Conservation (phyloP, 2,113 vertebrate species). For the Eubucco bourcierii region DNA sequence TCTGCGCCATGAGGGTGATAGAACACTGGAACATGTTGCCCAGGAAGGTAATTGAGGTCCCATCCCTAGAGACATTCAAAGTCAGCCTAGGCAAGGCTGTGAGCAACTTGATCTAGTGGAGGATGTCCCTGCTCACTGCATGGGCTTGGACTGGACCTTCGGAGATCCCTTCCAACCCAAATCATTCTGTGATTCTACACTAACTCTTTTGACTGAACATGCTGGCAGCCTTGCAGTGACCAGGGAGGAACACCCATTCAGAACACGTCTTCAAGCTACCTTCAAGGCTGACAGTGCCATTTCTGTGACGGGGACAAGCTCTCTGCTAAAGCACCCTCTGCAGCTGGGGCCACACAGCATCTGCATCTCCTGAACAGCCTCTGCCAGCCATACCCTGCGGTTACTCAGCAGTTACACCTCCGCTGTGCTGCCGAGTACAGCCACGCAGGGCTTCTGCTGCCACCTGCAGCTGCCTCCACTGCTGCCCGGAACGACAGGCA, state of each 20-base stretch:
- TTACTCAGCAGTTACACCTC: background rate
- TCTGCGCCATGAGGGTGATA: background rate
- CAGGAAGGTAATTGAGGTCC: too few relatives aligned
- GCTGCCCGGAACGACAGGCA: rapidly evolving
- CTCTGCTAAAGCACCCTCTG: background rate
- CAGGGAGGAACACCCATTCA: background rate
- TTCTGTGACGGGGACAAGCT: background rate
- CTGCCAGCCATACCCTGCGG: background rate
- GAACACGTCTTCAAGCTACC: background rate
- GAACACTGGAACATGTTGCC: too few relatives aligned
- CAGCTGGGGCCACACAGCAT: background rate
- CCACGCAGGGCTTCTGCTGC: background rate
- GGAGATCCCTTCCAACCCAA: too few relatives aligned
- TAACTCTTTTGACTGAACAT: background rate
- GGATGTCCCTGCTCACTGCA: too few relatives aligned
- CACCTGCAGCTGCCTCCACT: background rate
- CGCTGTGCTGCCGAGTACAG: rapidly evolving
- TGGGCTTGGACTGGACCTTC: too few relatives aligned
- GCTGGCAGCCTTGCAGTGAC: background rate
- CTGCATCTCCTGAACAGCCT: background rate
- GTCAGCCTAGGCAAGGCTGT: too few relatives aligned
- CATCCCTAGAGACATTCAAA: too few relatives aligned
- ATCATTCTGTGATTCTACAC: too few relatives aligned
- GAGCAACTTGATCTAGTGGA: too few relatives aligned
- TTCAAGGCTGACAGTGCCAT: background rate